Evolutionary conservation across 1,140 invertebrate genomes (phyloP).

Genomic region (Lepidurus apus): DNA sequence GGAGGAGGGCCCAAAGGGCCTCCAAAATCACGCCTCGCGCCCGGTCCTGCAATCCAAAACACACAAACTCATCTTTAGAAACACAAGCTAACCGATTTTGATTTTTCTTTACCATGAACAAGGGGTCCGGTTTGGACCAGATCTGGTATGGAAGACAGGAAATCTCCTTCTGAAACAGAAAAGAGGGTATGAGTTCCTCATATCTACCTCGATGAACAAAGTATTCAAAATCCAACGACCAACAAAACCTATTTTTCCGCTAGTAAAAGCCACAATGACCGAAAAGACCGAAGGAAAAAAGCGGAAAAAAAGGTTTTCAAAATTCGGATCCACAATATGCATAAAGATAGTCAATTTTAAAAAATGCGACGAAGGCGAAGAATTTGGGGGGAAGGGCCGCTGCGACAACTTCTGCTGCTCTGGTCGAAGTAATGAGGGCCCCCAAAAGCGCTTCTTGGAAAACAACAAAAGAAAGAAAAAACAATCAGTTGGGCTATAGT

Average conservation of each 20-base stretch:
- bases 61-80: slow-evolving; percentile 27
- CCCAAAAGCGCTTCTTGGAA: slow-evolving; percentile 14
- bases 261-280: too few relatives aligned
- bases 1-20: slow-evolving; percentile 70
- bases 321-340: too few relatives aligned
- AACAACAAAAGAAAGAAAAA: slow-evolving; percentile 28
- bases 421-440: slow-evolving; percentile 1
- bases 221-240: too few relatives aligned
- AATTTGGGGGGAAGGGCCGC: background rate
- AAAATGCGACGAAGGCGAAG: background rate
- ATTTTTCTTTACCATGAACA: slow-evolving; percentile 59
- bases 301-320: too few relatives aligned
- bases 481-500: slow-evolving; percentile 5
- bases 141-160: slow-evolving; percentile 61
- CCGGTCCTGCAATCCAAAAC: slow-evolving; percentile 56
- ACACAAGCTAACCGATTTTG: background rate
- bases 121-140: slow-evolving; percentile 79
- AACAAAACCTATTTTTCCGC: too few relatives aligned
- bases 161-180: slow-evolving; percentile 37
- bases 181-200: slow-evolving; percentile 37
- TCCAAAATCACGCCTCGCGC: slow-evolving; percentile 55
- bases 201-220: too few relatives aligned
- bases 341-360: background rate
- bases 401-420: background rate
- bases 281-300: too few relatives aligned